Base-by-base conservation (phyloP, 2,888 invertebrate genomes). In the Terebella lapidaria region DNA sequence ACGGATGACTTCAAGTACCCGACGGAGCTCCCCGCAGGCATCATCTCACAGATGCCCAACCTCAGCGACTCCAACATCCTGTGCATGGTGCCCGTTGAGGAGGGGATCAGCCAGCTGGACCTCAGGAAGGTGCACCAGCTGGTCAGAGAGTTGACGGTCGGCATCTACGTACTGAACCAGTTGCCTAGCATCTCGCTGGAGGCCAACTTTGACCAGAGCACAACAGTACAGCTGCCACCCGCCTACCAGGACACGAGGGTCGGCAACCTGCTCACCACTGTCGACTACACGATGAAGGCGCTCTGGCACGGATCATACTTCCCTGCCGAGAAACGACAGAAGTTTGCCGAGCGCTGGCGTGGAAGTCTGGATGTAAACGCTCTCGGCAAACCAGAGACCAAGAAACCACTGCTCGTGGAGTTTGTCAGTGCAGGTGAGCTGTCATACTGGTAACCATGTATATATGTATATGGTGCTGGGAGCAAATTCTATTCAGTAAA, bases 291-390 rank as follows among this genome's bases (percentile, higher is more conserved):
- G 76, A 72, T 81, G 71, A 80, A 81, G 60, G 69, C 73, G 2
- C 61, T 81, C 45, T 81, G 81, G 80, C 80, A 81, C 68, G 81
- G 81, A 1, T 73, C 73, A 20, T 78, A 75, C 61, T 73, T 81
- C 57, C 76, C 80, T 1, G 73, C 73, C 61, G 80, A 81, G 3
- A 79, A 80, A 67, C 65, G 81, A 52, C 71, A 71, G 47, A 80
- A 79, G 64, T 80, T 81, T 60, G 67, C 74, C 18, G 80, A 81
- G 51, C 70, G 76, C 22, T 81, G 81, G 81, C 61, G 79, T 24
- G 69, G 70, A 46, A 78, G 72, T 63, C 62, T 79, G 5, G 77
- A 77, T 63, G 75, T 78, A 4, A 76, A 79, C 63, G 59, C 72
- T 2, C 68, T 67, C 58, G 78, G 78, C 10, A 72, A 73, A 61